phyloP scores from a whole-genome alignment of 2,888 invertebrate genomes.

The Acleris laterana region DNA sequence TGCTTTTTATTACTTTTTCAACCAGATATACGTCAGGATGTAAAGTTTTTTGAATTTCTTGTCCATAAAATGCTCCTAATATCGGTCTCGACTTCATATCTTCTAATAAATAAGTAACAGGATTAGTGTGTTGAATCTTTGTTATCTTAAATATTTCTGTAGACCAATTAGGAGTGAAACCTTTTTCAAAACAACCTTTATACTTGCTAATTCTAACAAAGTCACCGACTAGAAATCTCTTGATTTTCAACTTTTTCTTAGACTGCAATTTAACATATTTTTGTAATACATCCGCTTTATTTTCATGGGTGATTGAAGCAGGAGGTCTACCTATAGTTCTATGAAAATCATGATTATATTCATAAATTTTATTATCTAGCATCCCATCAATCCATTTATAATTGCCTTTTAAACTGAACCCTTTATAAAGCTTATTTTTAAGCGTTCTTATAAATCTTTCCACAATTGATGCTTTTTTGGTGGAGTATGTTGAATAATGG shows the following conservation, averaged over 20 bases:
- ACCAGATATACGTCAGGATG: constrained; percentile 49
- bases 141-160: constrained; percentile 25
- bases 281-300: not conserved
- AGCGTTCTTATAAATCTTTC: constrained; percentile 40
- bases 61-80: constrained; percentile 50
- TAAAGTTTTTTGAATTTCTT: constrained; percentile 47
- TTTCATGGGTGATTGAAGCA: not conserved
- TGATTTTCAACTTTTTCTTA: not conserved
- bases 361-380: not conserved
- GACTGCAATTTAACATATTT: not conserved
- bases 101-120: constrained; percentile 41
- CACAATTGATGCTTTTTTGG: constrained; percentile 36
- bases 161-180: not conserved
- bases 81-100: constrained; percentile 42
- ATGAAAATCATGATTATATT: constrained; percentile 11
- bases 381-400: constrained; percentile 24
- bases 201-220: constrained; percentile 6
- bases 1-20: constrained; percentile 43
- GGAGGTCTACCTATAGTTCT: constrained; percentile 4
- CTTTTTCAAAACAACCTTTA: constrained; percentile 1
- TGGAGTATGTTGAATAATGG: constrained; percentile 37
- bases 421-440: constrained; percentile 29
- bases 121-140: constrained; percentile 43
- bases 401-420: constrained; percentile 28
- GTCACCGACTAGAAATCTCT: constrained; percentile 6